phyloP scores from a whole-genome alignment of 2,888 invertebrate genomes.

The Therioaphis trifolii region DNA sequence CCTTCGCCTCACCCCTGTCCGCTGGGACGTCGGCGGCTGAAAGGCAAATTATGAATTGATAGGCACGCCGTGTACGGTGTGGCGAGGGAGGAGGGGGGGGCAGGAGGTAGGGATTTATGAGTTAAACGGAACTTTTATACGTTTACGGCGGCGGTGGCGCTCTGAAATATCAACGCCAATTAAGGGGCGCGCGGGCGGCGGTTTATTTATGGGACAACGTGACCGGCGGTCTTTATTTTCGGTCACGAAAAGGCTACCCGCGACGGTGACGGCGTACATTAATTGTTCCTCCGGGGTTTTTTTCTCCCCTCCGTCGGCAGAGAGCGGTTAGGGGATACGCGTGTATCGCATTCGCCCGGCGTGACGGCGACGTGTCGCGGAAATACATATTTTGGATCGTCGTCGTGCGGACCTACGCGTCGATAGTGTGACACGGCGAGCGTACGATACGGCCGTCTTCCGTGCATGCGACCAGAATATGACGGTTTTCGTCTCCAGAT shows the following conservation, averaged over 20 bases:
- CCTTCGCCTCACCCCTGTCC: not conserved
- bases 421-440: no score
- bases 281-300: conserved; percentile 48
- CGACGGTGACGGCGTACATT: conserved; percentile 9
- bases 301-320: not conserved
- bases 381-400: no score
- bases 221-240: conserved; percentile 55
- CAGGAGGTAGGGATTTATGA: conserved; percentile 20
- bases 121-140: conserved; percentile 37
- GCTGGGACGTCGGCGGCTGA: not conserved
- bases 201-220: conserved; percentile 61
- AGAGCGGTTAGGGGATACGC: no score
- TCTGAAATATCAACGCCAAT: conserved; percentile 60
- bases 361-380: no score
- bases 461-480: no score
- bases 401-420: no score
- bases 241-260: conserved; percentile 51
- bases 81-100: not conserved
- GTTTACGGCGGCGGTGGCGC: not conserved
- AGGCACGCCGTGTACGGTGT: conserved; percentile 14
- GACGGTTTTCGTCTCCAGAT: no score
- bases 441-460: no score
- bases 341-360: no score
- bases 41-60: conserved; percentile 57
- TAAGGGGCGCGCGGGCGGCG: conserved; percentile 13